Conservation (phyloP, 1,140 invertebrate species). For the Drosophila miranda region DNA sequence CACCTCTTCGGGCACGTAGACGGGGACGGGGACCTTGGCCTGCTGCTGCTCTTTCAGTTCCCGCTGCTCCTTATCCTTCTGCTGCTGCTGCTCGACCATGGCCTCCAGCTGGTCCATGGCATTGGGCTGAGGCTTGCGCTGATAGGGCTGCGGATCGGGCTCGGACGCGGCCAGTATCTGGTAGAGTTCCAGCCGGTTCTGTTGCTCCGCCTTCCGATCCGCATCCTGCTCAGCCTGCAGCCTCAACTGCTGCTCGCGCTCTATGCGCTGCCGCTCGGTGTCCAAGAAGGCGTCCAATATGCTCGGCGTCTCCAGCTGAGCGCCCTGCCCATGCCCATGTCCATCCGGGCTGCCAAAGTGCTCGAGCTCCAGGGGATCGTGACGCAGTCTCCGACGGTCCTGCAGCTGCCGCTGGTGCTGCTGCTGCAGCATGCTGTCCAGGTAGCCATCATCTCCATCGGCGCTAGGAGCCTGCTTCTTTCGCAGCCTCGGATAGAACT, state of each 20-base stretch:
- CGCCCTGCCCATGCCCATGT: slow-evolving; percentile 37
- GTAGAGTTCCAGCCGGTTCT: slow-evolving; percentile 70
- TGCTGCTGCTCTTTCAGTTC: slow-evolving; percentile 35
- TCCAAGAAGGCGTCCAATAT: slow-evolving; percentile 76
- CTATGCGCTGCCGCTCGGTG: slow-evolving; percentile 68
- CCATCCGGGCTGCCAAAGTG: slow-evolving; percentile 71
- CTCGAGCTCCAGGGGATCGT: slow-evolving; percentile 69
- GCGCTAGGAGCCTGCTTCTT: slow-evolving; percentile 56
- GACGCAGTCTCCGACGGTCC: slow-evolving; percentile 64
- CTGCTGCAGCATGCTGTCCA: slow-evolving; percentile 47
- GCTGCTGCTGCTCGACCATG: slow-evolving; percentile 67
- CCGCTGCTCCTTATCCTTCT: slow-evolving; percentile 36
- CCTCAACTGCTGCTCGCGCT: slow-evolving; percentile 58
- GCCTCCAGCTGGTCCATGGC: slow-evolving; percentile 74
- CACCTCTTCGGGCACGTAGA: slow-evolving; percentile 70
- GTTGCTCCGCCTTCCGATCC: slow-evolving; percentile 48
- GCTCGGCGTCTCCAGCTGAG: slow-evolving; percentile 63
- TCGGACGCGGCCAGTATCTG: slow-evolving; percentile 75
- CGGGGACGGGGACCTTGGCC: slow-evolving; percentile 23
- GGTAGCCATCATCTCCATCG: slow-evolving; percentile 32
- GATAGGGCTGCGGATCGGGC: slow-evolving; percentile 76
- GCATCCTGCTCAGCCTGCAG: slow-evolving; percentile 43
- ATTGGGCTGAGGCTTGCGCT: slow-evolving; percentile 59
- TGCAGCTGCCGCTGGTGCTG: slow-evolving; percentile 62
- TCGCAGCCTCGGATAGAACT: slow-evolving; percentile 83